phyloP scores from a whole-genome alignment of 2,113 vertebrate genomes.

The Aramus guarauna region DNA sequence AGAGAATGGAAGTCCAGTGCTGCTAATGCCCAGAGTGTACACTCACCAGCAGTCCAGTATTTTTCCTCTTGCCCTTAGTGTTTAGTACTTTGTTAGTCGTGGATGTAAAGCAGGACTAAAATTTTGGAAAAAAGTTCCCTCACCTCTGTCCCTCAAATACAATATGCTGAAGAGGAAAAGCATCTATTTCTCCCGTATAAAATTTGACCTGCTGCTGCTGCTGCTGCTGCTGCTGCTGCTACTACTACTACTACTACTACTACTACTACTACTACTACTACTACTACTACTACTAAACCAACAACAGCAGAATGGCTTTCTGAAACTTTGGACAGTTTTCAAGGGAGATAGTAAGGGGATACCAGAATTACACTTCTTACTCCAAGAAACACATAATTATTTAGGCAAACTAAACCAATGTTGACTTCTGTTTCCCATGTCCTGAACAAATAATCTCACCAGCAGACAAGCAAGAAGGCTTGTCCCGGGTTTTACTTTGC shows the following conservation, averaged over 20 bases:
- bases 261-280: no score
- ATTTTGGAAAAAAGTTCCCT: background rate
- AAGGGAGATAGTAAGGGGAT: background rate
- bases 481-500: background rate
- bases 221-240: no score
- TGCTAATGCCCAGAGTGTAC: background rate
- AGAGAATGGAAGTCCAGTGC: background rate
- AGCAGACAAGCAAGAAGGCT: background rate
- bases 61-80: background rate
- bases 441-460: background rate
- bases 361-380: background rate
- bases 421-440: background rate
- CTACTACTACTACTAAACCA: no score
- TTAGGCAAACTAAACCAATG: background rate
- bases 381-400: background rate
- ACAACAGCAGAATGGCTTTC: background rate
- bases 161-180: background rate
- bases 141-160: background rate
- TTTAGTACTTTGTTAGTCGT: background rate
- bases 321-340: background rate
- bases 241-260: no score
- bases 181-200: fast-evolving
- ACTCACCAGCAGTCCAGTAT: background rate
- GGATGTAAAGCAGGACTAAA: background rate
- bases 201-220: background rate